Conservation (phyloP, 2,797 vertebrate genomes). For the Cottoperca gobio region DNA sequence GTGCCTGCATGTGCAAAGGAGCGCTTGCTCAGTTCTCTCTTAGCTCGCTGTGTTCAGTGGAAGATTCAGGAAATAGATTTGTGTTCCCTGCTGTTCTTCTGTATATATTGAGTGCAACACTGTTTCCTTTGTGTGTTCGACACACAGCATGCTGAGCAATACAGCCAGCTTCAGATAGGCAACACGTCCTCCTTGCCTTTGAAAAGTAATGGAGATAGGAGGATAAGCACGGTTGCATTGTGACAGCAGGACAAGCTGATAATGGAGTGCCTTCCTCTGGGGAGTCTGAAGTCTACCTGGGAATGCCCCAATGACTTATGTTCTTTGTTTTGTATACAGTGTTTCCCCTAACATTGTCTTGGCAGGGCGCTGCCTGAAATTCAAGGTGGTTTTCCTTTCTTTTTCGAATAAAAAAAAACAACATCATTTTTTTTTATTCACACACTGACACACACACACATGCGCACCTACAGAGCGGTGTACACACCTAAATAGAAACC, state of each 20-base stretch:
- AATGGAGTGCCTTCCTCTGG: conserved; percentile 95
- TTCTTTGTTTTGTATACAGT: too few relatives aligned
- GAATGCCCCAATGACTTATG: conserved; percentile 86
- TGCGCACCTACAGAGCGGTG: too few relatives aligned
- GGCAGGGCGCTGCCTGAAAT: too few relatives aligned
- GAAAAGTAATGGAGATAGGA: background rate
- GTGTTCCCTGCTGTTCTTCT: conserved; percentile 30
- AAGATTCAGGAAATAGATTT: conserved; percentile 51
- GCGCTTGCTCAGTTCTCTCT: conserved; percentile 3
- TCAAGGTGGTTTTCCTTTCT: too few relatives aligned
- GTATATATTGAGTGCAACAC: conserved; percentile 37
- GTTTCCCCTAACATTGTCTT: too few relatives aligned
- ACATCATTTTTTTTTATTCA: too few relatives aligned
- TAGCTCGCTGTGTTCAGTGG: background rate
- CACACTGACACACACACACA: too few relatives aligned
- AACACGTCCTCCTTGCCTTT: too few relatives aligned
- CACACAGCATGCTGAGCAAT: too few relatives aligned
- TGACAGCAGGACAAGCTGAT: conserved; percentile 93
- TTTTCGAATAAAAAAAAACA: too few relatives aligned
- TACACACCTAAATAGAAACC: too few relatives aligned
- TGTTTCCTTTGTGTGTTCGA: conserved; percentile 15
- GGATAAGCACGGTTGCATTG: conserved; percentile 29
- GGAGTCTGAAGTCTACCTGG: conserved; percentile 91
- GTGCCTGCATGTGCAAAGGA: conserved; percentile 15
- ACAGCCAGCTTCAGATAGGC: too few relatives aligned